These are phyloP conservation scores for Potorous gilbertii DNA, from an alignment of 2,797 vertebrate genomes.

Conservation along the genomic window DNA sequence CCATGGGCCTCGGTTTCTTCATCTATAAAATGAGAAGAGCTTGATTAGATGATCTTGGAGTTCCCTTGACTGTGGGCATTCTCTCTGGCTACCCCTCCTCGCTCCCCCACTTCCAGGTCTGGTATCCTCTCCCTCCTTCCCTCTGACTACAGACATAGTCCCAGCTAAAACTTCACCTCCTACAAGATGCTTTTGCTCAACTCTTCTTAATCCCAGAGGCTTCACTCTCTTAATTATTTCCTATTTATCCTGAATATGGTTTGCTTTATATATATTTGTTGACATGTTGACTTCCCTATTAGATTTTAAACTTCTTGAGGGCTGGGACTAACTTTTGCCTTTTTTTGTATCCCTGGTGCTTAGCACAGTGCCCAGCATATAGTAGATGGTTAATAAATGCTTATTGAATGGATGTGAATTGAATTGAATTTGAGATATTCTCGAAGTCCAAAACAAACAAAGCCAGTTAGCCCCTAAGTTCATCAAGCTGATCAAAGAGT, in stretches of 20 bases:
- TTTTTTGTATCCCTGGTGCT: not conserved
- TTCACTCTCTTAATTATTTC: not conserved
- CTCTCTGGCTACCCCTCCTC: not conserved
- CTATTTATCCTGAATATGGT: not conserved
- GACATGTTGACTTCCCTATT: not conserved
- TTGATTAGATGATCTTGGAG: not conserved
- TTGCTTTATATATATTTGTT: not conserved
- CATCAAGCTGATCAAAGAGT: not conserved
- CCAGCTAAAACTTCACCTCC: not conserved
- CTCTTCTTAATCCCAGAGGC: not conserved
- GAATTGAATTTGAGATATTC: not conserved
- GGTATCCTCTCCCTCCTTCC: not conserved
- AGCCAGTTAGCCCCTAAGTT: not conserved
- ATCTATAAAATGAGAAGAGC: not conserved
- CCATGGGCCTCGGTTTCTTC: not conserved
- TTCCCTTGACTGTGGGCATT: not conserved
- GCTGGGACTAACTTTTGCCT: not conserved
- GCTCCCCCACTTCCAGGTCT: not conserved
- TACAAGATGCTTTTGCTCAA: not conserved
- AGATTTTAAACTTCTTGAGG: not conserved
- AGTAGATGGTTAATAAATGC: not conserved
- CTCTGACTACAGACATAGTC: not conserved
- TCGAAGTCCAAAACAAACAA: not conserved
- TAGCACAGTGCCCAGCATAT: not conserved
- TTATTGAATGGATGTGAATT: not conserved